phyloP scores from a whole-genome alignment of 2,888 invertebrate genomes.

The Notocelia uddmanniana region DNA sequence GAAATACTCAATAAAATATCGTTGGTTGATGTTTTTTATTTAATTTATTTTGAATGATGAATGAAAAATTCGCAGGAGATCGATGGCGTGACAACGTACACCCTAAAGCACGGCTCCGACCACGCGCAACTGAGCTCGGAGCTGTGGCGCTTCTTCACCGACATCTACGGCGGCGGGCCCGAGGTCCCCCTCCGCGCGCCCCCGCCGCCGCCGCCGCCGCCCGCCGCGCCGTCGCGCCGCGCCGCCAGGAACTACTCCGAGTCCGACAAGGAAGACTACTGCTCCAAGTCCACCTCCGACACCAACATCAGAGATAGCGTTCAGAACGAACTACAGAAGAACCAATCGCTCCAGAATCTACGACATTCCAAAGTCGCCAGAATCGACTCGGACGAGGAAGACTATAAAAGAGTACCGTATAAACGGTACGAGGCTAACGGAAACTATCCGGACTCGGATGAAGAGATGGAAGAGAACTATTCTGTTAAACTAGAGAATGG shows the following conservation, averaged over 20 bases:
- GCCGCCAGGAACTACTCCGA: conserved; percentile 71
- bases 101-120: conserved; percentile 83
- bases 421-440: conserved; percentile 71
- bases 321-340: conserved; percentile 73
- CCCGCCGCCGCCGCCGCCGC: conserved; percentile 39
- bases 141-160: conserved; percentile 94
- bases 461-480: conserved; percentile 67
- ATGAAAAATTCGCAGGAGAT: conserved; percentile 73
- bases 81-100: conserved; percentile 69
- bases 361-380: conserved; percentile 60
- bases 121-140: conserved; percentile 94
- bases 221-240: conserved; percentile 52
- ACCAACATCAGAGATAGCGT: conserved; percentile 68
- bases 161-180: conserved; percentile 96
- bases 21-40: too few species aligned
- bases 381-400: conserved; percentile 74
- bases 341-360: conserved; percentile 80
- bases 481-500: conserved; percentile 73
- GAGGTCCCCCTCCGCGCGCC: conserved; percentile 86
- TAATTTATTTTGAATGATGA: too few species aligned
- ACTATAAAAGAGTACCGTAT: conserved; percentile 65
- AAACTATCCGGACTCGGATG: conserved; percentile 70
- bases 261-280: conserved; percentile 79
- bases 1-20: too few species aligned
- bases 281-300: conserved; percentile 74